phyloP scores from a whole-genome alignment of 2,888 invertebrate species.

The Palloptera scutellata region DNA sequence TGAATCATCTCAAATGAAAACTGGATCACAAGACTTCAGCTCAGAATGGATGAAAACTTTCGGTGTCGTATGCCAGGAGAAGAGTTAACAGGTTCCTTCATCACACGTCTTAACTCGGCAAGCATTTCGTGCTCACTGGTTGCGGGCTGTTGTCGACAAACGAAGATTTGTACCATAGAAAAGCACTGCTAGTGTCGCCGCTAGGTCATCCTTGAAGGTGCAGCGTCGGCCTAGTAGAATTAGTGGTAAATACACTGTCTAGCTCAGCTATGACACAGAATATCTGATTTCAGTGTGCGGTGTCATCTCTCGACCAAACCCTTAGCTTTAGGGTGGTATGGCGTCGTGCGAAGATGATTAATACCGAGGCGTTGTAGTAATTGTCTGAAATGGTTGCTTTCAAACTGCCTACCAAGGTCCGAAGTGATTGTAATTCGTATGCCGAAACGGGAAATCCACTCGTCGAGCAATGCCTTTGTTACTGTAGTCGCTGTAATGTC shows the following conservation, averaged over 20 bases:
- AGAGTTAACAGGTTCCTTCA: background rate
- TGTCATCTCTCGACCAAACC: conserved; percentile 16
- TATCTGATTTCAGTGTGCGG: conserved; percentile 7
- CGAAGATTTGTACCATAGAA: conserved; percentile 6
- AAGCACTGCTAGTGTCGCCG: conserved; percentile 37
- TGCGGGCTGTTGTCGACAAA: too few relatives aligned
- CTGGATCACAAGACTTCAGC: conserved; percentile 28
- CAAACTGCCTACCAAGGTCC: conserved; percentile 7
- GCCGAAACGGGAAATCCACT: conserved; percentile 53
- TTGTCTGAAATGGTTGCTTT: background rate
- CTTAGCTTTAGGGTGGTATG: conserved; percentile 17
- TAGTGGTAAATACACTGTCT: conserved; percentile 44
- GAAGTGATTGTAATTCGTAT: conserved; percentile 20
- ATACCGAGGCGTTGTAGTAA: background rate
- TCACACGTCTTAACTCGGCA: background rate
- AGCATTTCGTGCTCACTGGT: conserved; percentile 5
- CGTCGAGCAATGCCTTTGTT: conserved; percentile 34
- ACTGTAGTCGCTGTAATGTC: conserved; percentile 38
- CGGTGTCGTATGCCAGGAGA: background rate
- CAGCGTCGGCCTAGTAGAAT: conserved; percentile 53
- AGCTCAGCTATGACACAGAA: conserved; percentile 11
- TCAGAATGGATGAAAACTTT: conserved; percentile 1
- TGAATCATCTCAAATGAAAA: conserved; percentile 39
- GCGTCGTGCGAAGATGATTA: conserved; percentile 5
- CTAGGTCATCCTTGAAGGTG: conserved; percentile 45